Evolutionary conservation across 2,113 vertebrate genomes (phyloP), one percentile per base, ranked within the genome.

Genomic region (Pygoscelis adeliae): DNA sequence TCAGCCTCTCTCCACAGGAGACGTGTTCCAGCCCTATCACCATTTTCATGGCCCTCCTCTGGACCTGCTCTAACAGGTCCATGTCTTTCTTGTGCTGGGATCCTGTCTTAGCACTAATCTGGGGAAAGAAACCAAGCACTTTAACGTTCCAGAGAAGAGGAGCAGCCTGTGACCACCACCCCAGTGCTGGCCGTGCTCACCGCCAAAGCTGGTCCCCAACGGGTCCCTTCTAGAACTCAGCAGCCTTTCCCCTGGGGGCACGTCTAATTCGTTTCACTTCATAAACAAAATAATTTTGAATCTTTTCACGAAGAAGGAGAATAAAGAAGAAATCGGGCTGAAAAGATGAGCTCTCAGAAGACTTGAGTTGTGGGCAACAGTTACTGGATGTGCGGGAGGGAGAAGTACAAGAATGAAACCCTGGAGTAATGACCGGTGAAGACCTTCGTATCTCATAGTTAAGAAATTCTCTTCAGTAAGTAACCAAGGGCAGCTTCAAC

Each of bases 1-100:
- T 5, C 59, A 46, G 29, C n/a, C 52, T n/a, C 3, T 34, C 42
- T 2, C 3, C 52, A 8, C 0, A 6, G 26, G 6, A 44, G 20
- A 86, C n/a, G 8, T 2, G 27, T 8, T 85, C 34, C 79, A 89
- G 38, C 25, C 47, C 52, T 66, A 8, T 1, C 1, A 12, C 4
- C 25, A 38, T 10, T 13, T 52, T 15, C 0, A 0, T 2, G n/a
- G 5, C 12, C 27, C n/a, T 66, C 23, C 50, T 82, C 63, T 92
- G 46, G 32, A 9, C 6, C 10, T 1, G 0, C 40, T 85, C 44
- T 7, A 40, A 10, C 46, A 59, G 58, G 3, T 46, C 53, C 32
- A 4, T 23, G 11, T 27, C 38, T 29, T 4, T 29, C 38, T 10
- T 29, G 12, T 69, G 27, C 26, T 58, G 26, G 5, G 32, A 5